Percentiles rank a stretch among this genome's conserved stretches.
phyloP scores from a whole-genome alignment of 1,140 invertebrate genomes.

The Drosophila melanica region DNA sequence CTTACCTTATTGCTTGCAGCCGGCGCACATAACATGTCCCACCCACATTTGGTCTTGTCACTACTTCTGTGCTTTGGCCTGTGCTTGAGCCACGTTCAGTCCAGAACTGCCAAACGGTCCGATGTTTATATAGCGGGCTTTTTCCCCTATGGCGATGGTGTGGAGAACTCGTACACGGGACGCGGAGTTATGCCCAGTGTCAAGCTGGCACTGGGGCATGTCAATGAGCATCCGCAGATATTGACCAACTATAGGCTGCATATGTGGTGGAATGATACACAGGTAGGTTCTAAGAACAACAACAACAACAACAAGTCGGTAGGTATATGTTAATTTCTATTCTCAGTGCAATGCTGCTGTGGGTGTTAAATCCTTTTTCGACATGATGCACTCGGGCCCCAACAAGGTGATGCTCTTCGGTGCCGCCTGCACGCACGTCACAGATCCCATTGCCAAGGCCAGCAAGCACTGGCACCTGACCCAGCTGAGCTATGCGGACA shows the following conservation, averaged over 20 bases:
- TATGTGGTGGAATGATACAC: conserved; percentile 97
- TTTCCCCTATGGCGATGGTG: conserved; percentile 93
- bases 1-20: conserved; percentile 17
- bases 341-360: conserved; percentile 98
- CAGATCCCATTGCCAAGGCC: conserved; percentile 98
- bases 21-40: conserved; percentile 51
- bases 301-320: neutral
- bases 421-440: conserved; percentile 97
- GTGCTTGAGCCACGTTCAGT: conserved; percentile 12
- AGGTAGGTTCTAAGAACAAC: conserved; percentile 87
- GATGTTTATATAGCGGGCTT: conserved; percentile 96
- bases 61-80: conserved; percentile 37
- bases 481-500: conserved; percentile 99
- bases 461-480: conserved; percentile 98
- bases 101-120: conserved; percentile 74
- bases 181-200: conserved; percentile 97
- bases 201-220: conserved; percentile 95
- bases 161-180: conserved; percentile 90
- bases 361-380: conserved; percentile 99
- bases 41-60: conserved; percentile 7
- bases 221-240: conserved; percentile 94
- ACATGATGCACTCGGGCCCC: conserved; percentile 97
- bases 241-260: conserved; percentile 94
- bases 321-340: conserved; percentile 38
- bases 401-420: conserved; percentile 98